Conservation (phyloP, 2,888 invertebrate genomes). For the Hyposoter dolosus region DNA sequence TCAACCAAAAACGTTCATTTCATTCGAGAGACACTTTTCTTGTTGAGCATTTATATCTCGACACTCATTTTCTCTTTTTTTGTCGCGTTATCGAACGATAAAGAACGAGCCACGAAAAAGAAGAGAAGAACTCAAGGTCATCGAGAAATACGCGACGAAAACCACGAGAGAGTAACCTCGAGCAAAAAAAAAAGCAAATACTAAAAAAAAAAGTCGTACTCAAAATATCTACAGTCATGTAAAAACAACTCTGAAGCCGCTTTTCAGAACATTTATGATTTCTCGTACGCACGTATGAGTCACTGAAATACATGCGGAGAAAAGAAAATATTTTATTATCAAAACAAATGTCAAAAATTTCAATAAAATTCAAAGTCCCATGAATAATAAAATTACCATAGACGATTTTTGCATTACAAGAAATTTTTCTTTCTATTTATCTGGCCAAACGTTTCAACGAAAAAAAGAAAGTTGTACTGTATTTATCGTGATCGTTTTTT, state of each 20-base stretch:
- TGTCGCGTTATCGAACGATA: conserved; percentile 40
- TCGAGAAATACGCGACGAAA: conserved; percentile 20
- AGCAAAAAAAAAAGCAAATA: not conserved
- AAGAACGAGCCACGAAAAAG: conserved; percentile 25
- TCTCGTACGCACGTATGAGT: not conserved
- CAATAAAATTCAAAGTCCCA: not conserved
- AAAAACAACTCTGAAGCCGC: not conserved
- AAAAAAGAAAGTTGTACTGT: not conserved
- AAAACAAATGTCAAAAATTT: not conserved
- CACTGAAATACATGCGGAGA: not conserved
- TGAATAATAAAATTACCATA: not conserved
- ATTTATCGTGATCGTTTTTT: not conserved
- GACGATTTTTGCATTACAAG: not conserved
- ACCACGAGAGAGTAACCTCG: conserved; percentile 1
- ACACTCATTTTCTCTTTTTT: not conserved
- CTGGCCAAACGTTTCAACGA: not conserved
- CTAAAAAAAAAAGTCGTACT: not conserved
- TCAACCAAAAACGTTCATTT: not conserved
- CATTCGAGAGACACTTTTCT: not conserved
- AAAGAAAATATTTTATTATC: not conserved
- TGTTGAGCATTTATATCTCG: not conserved
- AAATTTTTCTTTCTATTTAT: not conserved
- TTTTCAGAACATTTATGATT: not conserved
- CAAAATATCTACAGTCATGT: not conserved
- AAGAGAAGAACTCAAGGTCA: conserved; percentile 13